phyloP scores from a whole-genome alignment of 2,113 vertebrate genomes.

The Neogale vison region DNA sequence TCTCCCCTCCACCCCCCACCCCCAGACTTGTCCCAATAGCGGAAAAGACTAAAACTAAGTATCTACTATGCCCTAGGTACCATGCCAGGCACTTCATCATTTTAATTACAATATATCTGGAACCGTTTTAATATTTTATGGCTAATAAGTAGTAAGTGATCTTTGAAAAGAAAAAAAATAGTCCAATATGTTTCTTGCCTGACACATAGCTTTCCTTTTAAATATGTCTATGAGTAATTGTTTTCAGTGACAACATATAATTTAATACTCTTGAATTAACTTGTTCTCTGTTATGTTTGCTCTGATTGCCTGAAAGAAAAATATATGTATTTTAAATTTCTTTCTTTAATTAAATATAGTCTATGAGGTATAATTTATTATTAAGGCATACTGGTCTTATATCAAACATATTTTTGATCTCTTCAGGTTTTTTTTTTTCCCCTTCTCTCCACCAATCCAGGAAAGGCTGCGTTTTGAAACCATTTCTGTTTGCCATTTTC shows the following conservation, averaged over 20 bases:
- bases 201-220: not conserved
- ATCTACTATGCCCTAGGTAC: not conserved
- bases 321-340: not conserved
- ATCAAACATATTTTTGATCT: not conserved
- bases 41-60: not conserved
- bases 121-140: not conserved
- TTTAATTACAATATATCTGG: not conserved
- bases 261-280: not conserved
- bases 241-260: not conserved
- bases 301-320: not conserved
- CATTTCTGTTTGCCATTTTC: not conserved
- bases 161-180: not conserved
- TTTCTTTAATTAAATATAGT: not conserved
- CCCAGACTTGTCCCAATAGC: not conserved
- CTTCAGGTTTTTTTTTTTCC: not conserved
- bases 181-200: not conserved
- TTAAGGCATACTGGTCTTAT: not conserved
- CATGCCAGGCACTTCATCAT: not conserved
- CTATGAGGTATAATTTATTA: not conserved
- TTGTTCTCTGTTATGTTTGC: not conserved
- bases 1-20: not conserved
- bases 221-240: not conserved
- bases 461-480: not conserved
- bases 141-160: not conserved
- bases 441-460: no score